These are phyloP conservation scores for Brachyptera risi DNA, from an alignment of 2,888 invertebrate genomes.

Conservation along the genomic window DNA sequence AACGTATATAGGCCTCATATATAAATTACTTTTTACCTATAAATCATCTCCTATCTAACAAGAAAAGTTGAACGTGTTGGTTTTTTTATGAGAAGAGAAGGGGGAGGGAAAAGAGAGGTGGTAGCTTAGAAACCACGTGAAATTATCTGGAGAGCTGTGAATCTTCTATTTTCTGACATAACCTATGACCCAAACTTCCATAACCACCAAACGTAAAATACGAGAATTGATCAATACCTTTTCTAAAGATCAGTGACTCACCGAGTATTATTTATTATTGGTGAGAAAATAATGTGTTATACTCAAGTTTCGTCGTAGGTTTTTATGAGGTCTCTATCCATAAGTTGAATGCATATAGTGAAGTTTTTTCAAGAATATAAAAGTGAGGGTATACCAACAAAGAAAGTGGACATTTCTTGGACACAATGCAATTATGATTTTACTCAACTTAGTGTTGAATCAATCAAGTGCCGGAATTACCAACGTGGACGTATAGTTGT, in stretches of 20 bases:
- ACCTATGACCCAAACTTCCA: neutral
- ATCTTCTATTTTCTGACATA: slow-evolving; percentile 15
- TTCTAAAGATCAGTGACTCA: neutral
- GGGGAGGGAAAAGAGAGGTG: neutral
- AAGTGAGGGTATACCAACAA: no score
- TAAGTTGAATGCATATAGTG: no score
- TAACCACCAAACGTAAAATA: slow-evolving; percentile 3
- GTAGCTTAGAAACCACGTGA: neutral
- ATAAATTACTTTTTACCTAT: slow-evolving; percentile 19
- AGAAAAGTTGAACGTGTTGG: slow-evolving; percentile 21
- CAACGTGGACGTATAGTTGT: no score
- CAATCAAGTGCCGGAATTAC: no score
- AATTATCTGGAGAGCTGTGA: slow-evolving; percentile 18
- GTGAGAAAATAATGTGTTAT: no score
- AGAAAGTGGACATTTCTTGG: no score
- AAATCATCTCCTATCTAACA: slow-evolving; percentile 20
- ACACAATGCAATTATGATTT: no score
- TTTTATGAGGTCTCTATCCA: no score
- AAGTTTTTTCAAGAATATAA: no score
- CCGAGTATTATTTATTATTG: no score
- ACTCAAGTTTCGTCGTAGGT: no score
- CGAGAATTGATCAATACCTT: slow-evolving; percentile 7
- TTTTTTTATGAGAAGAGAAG: neutral
- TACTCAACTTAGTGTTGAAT: no score
- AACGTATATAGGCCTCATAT: neutral